Evolutionary conservation across 2,888 invertebrate genomes (phyloP), one percentile per base, ranked within the genome.

Genomic region (Heliconius erato): DNA sequence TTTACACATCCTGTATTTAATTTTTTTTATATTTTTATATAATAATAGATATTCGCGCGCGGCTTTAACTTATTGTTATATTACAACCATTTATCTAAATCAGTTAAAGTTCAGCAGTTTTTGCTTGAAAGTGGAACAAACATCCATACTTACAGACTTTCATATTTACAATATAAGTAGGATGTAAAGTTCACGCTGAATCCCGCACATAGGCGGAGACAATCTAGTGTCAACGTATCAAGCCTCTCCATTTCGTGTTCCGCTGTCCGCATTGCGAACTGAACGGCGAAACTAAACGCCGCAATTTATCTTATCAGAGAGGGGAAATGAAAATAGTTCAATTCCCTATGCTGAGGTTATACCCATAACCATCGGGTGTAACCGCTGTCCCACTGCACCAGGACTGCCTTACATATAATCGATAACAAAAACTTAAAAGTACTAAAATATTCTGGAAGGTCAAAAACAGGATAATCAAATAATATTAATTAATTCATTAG

Each of bases 391-490:
- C 23, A 59, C 23, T 59, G 9, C 23, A 2, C 23, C 7, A 23
- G 6, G 3, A 23, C 9, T n/a, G 12, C n/a, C 11, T 63, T n/a
- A 63, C 63, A 63, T 11, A 63, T 11, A n/a, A n/a, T n/a, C 0
- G 11, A 67, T 67, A 67, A 67, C 26, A 28, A 14, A 26, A 65
- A 26, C 16, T 28, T 28, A 16, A 67, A 67, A 49, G 23, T 54
- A 32, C 16, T 3, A 23, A 40, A 63, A 63, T n/a, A 65, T 44
- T 71, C 0, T 65, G n/a, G 28, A 74, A 80, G 72, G 74, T 80
- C 49, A 76, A 82, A 79, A 82, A 82, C 83, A 80, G 83, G 83
- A 83, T 79, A 83, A 83, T 32, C 44, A 65, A 81, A 71, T 28
- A n/a, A n/a, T n/a, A 59, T 28, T 69, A 44, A 63, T 63, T 63